Conservation (phyloP, 2,888 invertebrate genomes). For the Marronus borbonicus region DNA sequence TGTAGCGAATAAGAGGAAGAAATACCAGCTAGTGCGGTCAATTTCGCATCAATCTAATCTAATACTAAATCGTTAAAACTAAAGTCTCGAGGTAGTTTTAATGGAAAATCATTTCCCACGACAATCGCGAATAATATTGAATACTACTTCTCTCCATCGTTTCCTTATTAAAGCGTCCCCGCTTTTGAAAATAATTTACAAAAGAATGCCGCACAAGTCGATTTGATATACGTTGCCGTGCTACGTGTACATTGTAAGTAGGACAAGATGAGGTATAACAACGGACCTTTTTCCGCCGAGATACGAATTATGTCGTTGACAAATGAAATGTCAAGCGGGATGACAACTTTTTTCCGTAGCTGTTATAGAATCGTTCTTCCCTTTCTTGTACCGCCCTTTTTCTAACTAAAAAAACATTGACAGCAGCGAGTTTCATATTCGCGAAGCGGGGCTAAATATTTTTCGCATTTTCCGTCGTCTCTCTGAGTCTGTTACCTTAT, state of each 20-base stretch:
- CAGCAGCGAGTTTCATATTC: neutral
- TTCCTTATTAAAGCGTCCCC: too few relatives aligned
- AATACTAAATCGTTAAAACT: too few relatives aligned
- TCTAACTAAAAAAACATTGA: neutral
- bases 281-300: neutral
- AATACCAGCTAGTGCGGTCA: too few relatives aligned
- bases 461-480: neutral
- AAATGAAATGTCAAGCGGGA: constrained; percentile 31
- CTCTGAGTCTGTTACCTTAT: too few relatives aligned
- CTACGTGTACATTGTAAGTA: constrained; percentile 12
- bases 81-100: too few relatives aligned
- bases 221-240: neutral
- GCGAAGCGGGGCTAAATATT: neutral
- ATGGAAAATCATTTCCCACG: too few relatives aligned
- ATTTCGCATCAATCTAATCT: too few relatives aligned
- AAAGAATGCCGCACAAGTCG: neutral
- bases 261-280: neutral
- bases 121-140: too few relatives aligned
- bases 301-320: constrained; percentile 29
- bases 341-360: constrained; percentile 29
- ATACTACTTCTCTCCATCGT: too few relatives aligned
- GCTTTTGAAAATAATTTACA: too few relatives aligned
- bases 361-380: constrained; percentile 15
- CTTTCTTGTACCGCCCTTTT: neutral
- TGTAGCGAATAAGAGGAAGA: too few relatives aligned